Evolutionary conservation across 2,888 invertebrate species (phyloP).

Genomic region (Habroteleia sp.): DNA sequence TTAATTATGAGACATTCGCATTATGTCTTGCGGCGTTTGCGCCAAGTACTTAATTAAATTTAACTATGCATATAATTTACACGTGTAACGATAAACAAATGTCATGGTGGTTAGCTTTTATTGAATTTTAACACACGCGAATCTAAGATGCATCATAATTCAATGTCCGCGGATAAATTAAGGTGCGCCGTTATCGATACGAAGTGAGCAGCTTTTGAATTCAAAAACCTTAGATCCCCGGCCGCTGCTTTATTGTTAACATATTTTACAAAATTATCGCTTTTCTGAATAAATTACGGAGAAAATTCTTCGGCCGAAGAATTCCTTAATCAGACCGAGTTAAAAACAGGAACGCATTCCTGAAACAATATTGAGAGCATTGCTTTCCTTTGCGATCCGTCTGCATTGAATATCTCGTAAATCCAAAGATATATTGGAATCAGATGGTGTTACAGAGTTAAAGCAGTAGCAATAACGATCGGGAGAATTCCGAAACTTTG

Average conservation of each 20-base stretch:
- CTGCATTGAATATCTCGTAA: constrained; percentile 27
- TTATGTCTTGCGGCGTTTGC: not conserved
- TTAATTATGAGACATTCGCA: constrained; percentile 3
- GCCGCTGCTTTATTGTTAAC: constrained; percentile 6
- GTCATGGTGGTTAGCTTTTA: constrained; percentile 12
- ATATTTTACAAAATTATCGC: constrained; percentile 11
- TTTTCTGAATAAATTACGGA: constrained; percentile 3
- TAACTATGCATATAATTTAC: constrained; percentile 32
- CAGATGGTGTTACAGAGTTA: constrained; percentile 48
- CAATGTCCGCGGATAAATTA: constrained; percentile 14
- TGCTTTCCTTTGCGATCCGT: constrained; percentile 38
- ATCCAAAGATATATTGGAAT: constrained; percentile 46
- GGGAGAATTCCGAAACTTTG: constrained; percentile 46
- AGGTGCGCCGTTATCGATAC: constrained; percentile 3
- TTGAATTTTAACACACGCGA: constrained; percentile 47
- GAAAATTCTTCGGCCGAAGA: not conserved
- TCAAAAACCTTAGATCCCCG: constrained; percentile 13
- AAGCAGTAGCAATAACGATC: constrained; percentile 43
- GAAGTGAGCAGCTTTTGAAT: constrained; percentile 8
- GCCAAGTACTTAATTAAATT: constrained; percentile 26
- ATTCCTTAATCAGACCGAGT: constrained; percentile 5
- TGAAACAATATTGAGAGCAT: constrained; percentile 12
- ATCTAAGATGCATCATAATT: constrained; percentile 40
- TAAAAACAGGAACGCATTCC: constrained; percentile 28
- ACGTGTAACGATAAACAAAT: constrained; percentile 31